phyloP scores from a whole-genome alignment of 1,140 invertebrate genomes.

The Arion vulgaris region DNA sequence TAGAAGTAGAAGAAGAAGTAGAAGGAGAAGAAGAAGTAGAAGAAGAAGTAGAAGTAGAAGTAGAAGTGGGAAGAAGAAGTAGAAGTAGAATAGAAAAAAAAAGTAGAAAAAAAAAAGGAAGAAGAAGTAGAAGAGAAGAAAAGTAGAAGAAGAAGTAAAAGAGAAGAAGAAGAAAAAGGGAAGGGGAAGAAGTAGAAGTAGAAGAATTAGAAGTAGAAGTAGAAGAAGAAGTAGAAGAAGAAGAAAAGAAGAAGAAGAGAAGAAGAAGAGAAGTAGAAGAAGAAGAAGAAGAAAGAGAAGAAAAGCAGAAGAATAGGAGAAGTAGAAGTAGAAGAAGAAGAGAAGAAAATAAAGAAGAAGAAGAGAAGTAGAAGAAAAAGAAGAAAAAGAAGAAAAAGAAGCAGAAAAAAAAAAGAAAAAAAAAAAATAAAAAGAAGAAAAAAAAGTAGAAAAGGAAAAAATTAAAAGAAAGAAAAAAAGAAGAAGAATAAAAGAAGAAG shows the following conservation, averaged over 20 bases:
- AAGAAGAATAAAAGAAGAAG: background rate
- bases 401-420: background rate
- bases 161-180: background rate
- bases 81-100: background rate
- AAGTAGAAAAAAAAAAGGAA: background rate
- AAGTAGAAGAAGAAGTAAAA: background rate
- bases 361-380: constrained; percentile 36
- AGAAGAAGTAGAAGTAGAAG: too few relatives aligned
- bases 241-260: background rate
- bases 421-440: background rate
- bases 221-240: background rate
- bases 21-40: background rate
- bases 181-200: background rate
- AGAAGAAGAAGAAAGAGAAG: background rate
- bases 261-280: background rate
- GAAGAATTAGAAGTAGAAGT: background rate
- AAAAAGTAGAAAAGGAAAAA: background rate
- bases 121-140: background rate
- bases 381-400: constrained; percentile 31
- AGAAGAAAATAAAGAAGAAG: constrained; percentile 35
- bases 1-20: background rate
- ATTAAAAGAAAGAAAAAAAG: background rate
- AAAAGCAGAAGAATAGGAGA: constrained; percentile 5
- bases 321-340: constrained; percentile 47
- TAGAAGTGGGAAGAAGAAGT: too few relatives aligned